These are phyloP conservation scores for Drosophila tani DNA, from an alignment of 1,140 invertebrate genomes.

Conservation along the genomic window DNA sequence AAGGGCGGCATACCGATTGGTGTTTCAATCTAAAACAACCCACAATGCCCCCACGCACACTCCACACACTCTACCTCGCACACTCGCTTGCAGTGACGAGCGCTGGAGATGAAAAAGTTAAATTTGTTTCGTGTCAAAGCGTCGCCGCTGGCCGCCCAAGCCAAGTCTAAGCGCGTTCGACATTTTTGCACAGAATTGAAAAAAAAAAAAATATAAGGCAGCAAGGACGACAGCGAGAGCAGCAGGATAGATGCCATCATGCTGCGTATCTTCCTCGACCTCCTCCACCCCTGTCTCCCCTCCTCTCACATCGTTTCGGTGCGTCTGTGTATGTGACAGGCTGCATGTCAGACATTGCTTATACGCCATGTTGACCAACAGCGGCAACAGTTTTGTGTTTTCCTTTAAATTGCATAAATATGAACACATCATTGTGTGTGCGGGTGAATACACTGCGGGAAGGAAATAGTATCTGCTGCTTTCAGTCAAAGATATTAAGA, in stretches of 20 bases:
- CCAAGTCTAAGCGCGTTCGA: slow-evolving; percentile 77
- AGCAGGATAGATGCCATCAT: slow-evolving; percentile 55
- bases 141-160: slow-evolving; percentile 60
- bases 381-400: slow-evolving; percentile 75
- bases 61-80: neutral
- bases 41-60: neutral
- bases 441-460: slow-evolving; percentile 3
- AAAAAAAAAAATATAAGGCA: slow-evolving; percentile 62
- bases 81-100: slow-evolving; percentile 37
- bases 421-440: slow-evolving; percentile 48
- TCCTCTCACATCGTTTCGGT: neutral
- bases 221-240: slow-evolving; percentile 25
- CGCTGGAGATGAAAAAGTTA: slow-evolving; percentile 81
- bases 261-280: slow-evolving; percentile 24
- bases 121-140: slow-evolving; percentile 83
- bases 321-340: slow-evolving; percentile 45
- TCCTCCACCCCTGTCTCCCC: neutral
- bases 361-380: slow-evolving; percentile 78
- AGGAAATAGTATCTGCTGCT: too few species aligned
- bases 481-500: neutral
- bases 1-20: slow-evolving; percentile 66
- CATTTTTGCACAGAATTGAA: slow-evolving; percentile 78
- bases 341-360: slow-evolving; percentile 62
- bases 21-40: slow-evolving; percentile 36
- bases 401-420: slow-evolving; percentile 83